These are phyloP conservation scores for Dolichotis patagonum DNA, from an alignment of 2,113 vertebrate genomes.

Conservation along the genomic window DNA sequence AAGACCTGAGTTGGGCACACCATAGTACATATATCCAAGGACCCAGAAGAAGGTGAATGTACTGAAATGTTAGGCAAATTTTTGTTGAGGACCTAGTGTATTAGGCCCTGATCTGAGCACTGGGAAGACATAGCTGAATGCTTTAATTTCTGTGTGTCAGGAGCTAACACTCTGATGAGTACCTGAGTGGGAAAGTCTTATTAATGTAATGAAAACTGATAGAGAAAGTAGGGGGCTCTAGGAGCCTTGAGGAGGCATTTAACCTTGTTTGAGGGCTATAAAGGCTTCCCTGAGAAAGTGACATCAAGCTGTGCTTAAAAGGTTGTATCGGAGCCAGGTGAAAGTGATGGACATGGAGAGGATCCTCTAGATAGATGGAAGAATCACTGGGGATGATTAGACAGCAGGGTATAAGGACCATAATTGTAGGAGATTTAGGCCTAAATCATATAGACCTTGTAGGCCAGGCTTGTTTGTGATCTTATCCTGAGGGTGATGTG, in stretches of 20 bases:
- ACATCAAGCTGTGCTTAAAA: neutral
- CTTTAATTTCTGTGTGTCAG: neutral
- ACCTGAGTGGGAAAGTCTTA: neutral
- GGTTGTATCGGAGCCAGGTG: neutral
- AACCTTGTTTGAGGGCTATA: neutral
- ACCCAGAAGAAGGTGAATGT: neutral
- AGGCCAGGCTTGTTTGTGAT: neutral
- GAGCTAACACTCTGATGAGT: neutral
- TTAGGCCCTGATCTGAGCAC: neutral
- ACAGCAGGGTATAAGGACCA: neutral
- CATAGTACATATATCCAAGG: neutral
- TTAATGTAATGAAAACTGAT: neutral
- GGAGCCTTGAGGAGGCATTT: neutral
- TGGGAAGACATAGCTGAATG: neutral
- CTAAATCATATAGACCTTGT: conserved; percentile 2
- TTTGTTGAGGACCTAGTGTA: neutral
- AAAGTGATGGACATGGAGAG: neutral
- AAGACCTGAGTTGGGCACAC: neutral
- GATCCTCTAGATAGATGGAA: neutral
- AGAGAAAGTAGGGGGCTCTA: neutral
- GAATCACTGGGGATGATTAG: neutral
- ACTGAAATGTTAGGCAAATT: neutral
- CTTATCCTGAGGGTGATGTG: conserved; percentile 6
- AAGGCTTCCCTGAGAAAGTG: conserved; percentile 11
- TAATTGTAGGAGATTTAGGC: neutral